phyloP scores from a whole-genome alignment of 1,140 invertebrate genomes.

The Trichonephila clavipes region DNA sequence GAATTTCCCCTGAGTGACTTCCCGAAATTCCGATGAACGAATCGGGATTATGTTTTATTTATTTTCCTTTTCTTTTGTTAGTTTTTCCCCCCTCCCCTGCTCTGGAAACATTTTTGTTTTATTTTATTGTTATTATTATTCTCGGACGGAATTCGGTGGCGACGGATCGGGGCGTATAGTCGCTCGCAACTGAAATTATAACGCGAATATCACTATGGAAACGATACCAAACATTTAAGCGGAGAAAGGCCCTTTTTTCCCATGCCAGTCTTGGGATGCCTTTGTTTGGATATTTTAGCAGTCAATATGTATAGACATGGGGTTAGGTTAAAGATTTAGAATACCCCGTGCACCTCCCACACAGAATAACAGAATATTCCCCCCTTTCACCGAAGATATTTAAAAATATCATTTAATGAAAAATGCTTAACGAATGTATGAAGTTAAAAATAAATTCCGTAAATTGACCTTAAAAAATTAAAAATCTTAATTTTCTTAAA shows the following conservation, averaged over 20 bases:
- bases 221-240: constrained; percentile 41
- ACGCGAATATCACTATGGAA: constrained; percentile 52
- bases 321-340: not conserved
- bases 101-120: not conserved
- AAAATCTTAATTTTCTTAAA: too few relatives aligned
- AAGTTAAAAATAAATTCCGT: too few relatives aligned
- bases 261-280: not conserved
- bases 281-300: not conserved
- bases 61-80: not conserved
- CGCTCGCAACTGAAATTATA: constrained; percentile 51
- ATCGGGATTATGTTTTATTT: not conserved
- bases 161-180: constrained; percentile 17
- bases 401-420: too few relatives aligned
- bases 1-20: not conserved
- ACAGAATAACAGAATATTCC: too few relatives aligned
- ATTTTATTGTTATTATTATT: not conserved
- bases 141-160: not conserved
- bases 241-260: not conserved
- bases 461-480: too few relatives aligned
- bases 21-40: not conserved
- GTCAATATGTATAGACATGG: not conserved
- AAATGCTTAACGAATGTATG: too few relatives aligned
- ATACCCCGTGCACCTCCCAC: not conserved
- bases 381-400: too few relatives aligned
- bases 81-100: not conserved